Conservation (phyloP, 2,888 invertebrate species). For the Odontomyia ornata region DNA sequence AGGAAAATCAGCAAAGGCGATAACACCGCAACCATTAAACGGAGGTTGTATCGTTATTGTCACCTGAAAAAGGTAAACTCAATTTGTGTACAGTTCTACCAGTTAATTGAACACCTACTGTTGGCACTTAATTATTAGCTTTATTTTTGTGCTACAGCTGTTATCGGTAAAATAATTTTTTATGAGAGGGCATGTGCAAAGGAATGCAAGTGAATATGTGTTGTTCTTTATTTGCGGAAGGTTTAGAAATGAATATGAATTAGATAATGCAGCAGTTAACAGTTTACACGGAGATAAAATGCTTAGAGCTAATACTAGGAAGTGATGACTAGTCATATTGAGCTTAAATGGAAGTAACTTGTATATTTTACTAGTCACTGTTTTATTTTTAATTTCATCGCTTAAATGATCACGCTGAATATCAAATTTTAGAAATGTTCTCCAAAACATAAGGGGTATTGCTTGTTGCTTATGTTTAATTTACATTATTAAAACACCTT, state of each 20-base stretch:
- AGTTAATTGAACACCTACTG: constrained; percentile 18
- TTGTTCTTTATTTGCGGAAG: neutral
- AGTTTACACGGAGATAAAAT: too few species aligned
- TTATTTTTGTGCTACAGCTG: neutral
- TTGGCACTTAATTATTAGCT: neutral
- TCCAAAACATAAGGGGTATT: too few species aligned
- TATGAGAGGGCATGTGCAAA: neutral
- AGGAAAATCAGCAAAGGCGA: neutral
- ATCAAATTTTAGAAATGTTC: too few species aligned
- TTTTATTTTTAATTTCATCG: too few species aligned
- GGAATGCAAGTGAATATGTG: neutral
- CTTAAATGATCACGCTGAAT: too few species aligned
- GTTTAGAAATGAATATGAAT: neutral
- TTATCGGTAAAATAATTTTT: neutral
- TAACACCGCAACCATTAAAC: neutral
- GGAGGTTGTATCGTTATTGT: neutral
- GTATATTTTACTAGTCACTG: too few species aligned
- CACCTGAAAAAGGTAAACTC: neutral
- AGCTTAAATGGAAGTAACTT: too few species aligned
- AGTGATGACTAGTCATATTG: too few species aligned
- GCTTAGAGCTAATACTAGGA: too few species aligned
- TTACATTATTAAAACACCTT: too few species aligned
- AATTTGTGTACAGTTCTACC: neutral
- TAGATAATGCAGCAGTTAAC: neutral
- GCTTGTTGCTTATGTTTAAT: too few species aligned